Conservation (phyloP, 2,113 vertebrate genomes). For the Etia nguti region DNA sequence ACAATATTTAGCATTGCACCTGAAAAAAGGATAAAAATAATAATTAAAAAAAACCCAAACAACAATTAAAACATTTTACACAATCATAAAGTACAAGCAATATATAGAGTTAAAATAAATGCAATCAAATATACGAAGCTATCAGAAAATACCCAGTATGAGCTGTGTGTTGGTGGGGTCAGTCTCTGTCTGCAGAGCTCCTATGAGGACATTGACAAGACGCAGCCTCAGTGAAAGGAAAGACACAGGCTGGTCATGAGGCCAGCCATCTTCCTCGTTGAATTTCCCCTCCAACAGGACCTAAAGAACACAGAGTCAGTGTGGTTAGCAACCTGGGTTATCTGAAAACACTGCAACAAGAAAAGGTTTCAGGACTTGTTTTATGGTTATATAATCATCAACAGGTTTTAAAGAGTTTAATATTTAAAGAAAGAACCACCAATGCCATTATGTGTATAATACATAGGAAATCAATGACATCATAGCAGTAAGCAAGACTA, state of each 20-base stretch:
- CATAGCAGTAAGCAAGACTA: not conserved
- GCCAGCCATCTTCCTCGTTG: slow-evolving; percentile 87
- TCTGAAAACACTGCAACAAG: not conserved
- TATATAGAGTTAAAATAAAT: not conserved
- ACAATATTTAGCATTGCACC: slow-evolving; percentile 97
- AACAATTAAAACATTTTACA: not conserved
- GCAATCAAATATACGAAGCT: not conserved
- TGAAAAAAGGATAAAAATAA: slow-evolving; percentile 35
- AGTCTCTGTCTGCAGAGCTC: slow-evolving; percentile 93
- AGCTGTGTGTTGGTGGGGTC: slow-evolving; percentile 96
- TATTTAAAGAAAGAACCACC: not conserved
- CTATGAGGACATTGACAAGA: slow-evolving; percentile 93
- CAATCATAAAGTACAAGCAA: not conserved
- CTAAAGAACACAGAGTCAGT: slow-evolving; percentile 54
- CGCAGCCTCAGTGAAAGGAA: slow-evolving; percentile 91
- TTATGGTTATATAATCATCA: not conserved
- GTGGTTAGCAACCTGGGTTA: not conserved
- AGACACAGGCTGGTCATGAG: slow-evolving; percentile 87
- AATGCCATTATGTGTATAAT: not conserved
- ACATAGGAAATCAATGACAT: not conserved
- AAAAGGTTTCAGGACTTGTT: not conserved
- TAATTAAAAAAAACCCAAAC: not conserved
- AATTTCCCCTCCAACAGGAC: slow-evolving; percentile 94
- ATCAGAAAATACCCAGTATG: slow-evolving; percentile 81
- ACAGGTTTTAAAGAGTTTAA: not conserved